These are phyloP conservation scores for Galaxias olidus DNA, from an alignment of 2,797 vertebrate genomes.

Conservation along the genomic window DNA sequence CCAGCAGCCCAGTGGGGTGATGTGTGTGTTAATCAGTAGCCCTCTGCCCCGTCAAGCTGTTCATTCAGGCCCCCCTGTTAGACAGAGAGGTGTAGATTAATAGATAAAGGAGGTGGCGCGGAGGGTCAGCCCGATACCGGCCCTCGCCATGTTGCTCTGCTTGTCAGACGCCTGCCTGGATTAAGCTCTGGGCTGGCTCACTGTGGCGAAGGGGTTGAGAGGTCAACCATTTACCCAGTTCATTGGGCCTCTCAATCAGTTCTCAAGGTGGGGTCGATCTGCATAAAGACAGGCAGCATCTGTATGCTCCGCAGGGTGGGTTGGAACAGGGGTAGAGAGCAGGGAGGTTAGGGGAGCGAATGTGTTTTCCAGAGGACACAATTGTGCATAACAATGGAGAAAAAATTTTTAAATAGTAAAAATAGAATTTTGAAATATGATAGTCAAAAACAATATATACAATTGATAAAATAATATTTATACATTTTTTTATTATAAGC, in stretches of 20 bases:
- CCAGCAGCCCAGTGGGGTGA: slow-evolving; percentile 67
- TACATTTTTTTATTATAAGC: too few species aligned
- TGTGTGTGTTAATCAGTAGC: slow-evolving; percentile 91
- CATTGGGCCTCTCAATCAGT: slow-evolving; percentile 85
- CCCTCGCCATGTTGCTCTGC: slow-evolving; percentile 88
- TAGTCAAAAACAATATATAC: too few species aligned
- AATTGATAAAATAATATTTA: too few species aligned
- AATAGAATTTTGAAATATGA: too few species aligned
- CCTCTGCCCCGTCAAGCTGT: slow-evolving; percentile 87
- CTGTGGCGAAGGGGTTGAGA: slow-evolving; percentile 79
- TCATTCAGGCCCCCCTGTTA: slow-evolving; percentile 91
- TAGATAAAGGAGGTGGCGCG: slow-evolving; percentile 93
- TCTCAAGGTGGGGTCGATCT: slow-evolving; percentile 84
- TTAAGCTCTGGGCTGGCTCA: slow-evolving; percentile 86
- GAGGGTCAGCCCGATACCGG: slow-evolving; percentile 92
- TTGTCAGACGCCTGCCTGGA: slow-evolving; percentile 98
- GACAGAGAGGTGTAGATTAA: slow-evolving; percentile 97
- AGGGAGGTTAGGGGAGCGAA: too few species aligned
- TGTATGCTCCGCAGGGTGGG: slow-evolving; percentile 79
- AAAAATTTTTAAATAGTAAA: too few species aligned
- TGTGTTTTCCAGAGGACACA: too few species aligned
- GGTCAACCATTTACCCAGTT: slow-evolving; percentile 96
- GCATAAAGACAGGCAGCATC: slow-evolving; percentile 84
- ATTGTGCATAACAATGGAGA: too few species aligned
- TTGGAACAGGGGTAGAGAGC: slow-evolving; percentile 24